These are phyloP conservation scores for Lochmaea capreae DNA, from an alignment of 2,888 invertebrate species.

Conservation along the genomic window DNA sequence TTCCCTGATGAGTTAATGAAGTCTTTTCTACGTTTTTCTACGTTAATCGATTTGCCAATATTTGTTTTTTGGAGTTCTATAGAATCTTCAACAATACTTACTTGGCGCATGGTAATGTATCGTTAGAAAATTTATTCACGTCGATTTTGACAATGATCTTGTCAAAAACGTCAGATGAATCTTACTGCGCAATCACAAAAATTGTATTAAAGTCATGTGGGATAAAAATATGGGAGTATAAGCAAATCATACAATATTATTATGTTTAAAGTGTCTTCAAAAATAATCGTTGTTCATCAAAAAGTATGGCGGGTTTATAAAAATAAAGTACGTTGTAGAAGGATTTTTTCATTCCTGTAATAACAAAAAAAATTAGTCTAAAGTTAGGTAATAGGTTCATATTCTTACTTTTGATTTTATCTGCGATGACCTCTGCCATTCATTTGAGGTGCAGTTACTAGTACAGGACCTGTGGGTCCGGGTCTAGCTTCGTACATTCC, in stretches of 20 bases:
- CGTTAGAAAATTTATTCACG: not conserved
- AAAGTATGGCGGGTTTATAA: not conserved
- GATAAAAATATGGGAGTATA: no score
- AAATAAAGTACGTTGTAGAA: not conserved
- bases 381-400: not conserved
- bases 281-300: not conserved
- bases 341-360: not conserved
- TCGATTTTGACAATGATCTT: not conserved
- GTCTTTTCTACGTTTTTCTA: constrained; percentile 1
- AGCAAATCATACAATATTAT: no score
- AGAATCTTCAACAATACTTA: not conserved
- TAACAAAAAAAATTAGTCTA: not conserved
- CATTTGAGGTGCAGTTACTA: constrained; percentile 59
- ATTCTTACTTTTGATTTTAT: constrained; percentile 48
- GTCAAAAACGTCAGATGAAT: not conserved
- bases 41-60: not conserved
- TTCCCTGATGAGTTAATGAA: not conserved
- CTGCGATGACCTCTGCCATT: constrained; percentile 62
- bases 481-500: constrained; percentile 69
- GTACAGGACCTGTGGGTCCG: constrained; percentile 58
- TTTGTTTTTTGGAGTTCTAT: not conserved
- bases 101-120: not conserved
- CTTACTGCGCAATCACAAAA: no score
- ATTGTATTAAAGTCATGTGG: no score
- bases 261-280: not conserved